Evolutionary conservation across 2,888 invertebrate species (phyloP), one percentile per base, ranked within the genome.

Genomic region (Tipula lateralis): DNA sequence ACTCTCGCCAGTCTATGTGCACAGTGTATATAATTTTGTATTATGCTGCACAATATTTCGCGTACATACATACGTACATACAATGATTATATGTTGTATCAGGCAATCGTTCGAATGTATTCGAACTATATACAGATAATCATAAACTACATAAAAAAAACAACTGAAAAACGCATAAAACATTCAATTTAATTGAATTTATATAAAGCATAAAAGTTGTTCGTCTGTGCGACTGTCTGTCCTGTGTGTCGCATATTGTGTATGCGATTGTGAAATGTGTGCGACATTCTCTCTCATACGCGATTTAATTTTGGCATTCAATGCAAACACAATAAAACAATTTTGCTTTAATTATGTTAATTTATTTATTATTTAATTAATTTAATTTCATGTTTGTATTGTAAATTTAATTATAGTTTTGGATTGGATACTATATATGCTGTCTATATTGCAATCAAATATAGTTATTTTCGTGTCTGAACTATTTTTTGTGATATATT

Each of bases 151-250:
- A 66, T 66, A 66, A 66, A 66, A 44, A 44, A 16, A 44, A 44
- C n/a, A 5, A 44, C 44, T 1, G 44, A 66, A 24, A 66, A 66
- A 66, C 66, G 66, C 66, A 66, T 24, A 66, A 66, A 66, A 24
- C 66, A 66, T 66, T 66, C 24, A 24, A 66, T 66, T 66, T 19
- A 66, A 44, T n/a, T n/a, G 44, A n/a, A 44, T 44, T 44, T 44
- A 66, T 66, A 24, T 66, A 66, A 66, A 66, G 66, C 66, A 66
- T 66, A 66, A 50, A 44, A 66, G 66, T 66, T 66, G n/a, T 66
- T 24, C 16, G 16, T 44, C 44, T 44, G 44, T 12, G 36, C 36
- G 3, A 7, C 44, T 44, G 44, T 16, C 44, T 39, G 3, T 13
- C 13, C 0, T 16, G 16, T 44, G 16, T 36, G 36, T 36, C 12